A percentile compares a stretch with the other conserved stretches of the same genome.
phyloP scores from a whole-genome alignment of 2,888 invertebrate genomes.

The Caenorhabditis sp. region DNA sequence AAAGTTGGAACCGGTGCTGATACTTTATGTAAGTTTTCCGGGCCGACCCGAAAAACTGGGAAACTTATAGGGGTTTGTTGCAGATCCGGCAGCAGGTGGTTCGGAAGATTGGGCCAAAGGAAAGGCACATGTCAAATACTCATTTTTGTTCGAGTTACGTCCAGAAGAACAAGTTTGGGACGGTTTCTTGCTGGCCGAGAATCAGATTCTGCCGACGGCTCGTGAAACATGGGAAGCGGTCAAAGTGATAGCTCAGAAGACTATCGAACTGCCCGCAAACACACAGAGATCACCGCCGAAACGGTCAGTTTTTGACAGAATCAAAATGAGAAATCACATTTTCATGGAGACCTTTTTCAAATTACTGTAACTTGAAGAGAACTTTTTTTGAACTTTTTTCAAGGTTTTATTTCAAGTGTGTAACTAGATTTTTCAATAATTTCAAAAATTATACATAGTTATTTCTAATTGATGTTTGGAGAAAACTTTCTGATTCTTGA shows the following conservation, averaged over 20 bases:
- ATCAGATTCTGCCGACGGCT: constrained; percentile 69
- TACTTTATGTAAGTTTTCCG: constrained; percentile 55
- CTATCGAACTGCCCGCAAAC: constrained; percentile 41
- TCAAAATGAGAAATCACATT: too few species aligned
- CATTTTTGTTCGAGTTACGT: constrained; percentile 69
- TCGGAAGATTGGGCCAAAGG: constrained; percentile 71
- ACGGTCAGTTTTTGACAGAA: constrained; percentile 4
- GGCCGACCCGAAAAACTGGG: too few species aligned
- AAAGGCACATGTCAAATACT: constrained; percentile 67
- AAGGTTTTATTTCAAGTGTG: too few species aligned
- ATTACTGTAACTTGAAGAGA: too few species aligned
- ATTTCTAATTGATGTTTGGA: too few species aligned
- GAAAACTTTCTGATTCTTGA: too few species aligned
- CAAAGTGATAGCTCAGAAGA: constrained; percentile 66
- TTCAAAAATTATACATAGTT: too few species aligned
- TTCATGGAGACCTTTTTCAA: too few species aligned
- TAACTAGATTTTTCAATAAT: too few species aligned
- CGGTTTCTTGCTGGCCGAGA: constrained; percentile 68
- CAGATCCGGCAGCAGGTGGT: constrained; percentile 65
- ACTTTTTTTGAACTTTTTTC: too few species aligned
- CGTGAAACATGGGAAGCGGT: constrained; percentile 70
- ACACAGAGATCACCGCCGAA: constrained; percentile 41
- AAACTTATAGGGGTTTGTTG: neutral
- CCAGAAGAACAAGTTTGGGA: constrained; percentile 70
- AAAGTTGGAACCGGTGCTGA: constrained; percentile 70